Evolutionary conservation across 2,888 invertebrate species (phyloP).

Genomic region (Hoplodrina ambigua): DNA sequence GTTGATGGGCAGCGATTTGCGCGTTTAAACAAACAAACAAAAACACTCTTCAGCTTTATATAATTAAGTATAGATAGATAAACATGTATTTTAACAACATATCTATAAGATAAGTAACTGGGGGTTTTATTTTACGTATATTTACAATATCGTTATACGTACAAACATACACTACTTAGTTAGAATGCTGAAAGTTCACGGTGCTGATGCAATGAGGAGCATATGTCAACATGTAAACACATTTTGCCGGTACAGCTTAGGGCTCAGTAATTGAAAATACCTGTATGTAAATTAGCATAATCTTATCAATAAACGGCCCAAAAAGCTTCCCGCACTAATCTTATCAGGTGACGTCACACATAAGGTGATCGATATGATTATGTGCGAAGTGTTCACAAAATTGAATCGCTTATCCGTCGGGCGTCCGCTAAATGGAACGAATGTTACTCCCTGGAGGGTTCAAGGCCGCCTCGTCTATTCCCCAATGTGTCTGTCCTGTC

Average conservation of each 20-base stretch:
- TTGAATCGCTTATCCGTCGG: constrained; percentile 56
- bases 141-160: too few relatives aligned
- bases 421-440: constrained; percentile 64
- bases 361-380: constrained; percentile 60
- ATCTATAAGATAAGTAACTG: too few relatives aligned
- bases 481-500: constrained; percentile 39
- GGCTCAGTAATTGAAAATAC: constrained; percentile 20
- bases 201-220: background rate
- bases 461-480: constrained; percentile 65
- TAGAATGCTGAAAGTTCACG: too few relatives aligned
- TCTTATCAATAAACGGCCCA: constrained; percentile 32
- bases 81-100: too few relatives aligned
- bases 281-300: constrained; percentile 18
- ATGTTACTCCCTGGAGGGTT: constrained; percentile 67
- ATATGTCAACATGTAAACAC: background rate
- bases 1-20: too few relatives aligned
- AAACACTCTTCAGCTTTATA: too few relatives aligned
- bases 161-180: too few relatives aligned
- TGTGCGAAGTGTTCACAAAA: constrained; percentile 57
- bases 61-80: too few relatives aligned
- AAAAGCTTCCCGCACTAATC: constrained; percentile 50
- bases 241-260: background rate
- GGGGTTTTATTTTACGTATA: too few relatives aligned
- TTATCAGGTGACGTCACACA: constrained; percentile 63
- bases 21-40: too few relatives aligned